Conservation (phyloP, 92 coral and sea anemone species). For the Bergia puertoricense region DNA sequence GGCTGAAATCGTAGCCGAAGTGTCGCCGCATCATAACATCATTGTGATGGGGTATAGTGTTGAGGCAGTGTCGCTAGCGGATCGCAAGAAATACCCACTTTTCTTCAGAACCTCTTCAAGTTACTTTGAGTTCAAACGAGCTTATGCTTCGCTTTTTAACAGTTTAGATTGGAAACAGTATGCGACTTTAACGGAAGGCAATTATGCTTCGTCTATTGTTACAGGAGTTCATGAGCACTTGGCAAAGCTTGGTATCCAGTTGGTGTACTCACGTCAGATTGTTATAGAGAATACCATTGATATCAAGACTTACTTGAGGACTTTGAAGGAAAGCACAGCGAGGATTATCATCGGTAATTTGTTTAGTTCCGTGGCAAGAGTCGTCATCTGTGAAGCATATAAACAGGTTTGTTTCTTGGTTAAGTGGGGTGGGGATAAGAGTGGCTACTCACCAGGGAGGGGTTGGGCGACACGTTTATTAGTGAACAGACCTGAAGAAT, state of each 20-base stretch:
- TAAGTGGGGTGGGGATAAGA: background rate
- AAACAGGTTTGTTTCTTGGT: conserved; percentile 55
- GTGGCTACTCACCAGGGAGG: background rate
- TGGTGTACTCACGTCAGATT: conserved; percentile 76
- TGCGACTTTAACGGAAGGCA: conserved; percentile 82
- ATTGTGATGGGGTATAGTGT: conserved; percentile 88
- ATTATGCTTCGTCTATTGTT: conserved; percentile 74
- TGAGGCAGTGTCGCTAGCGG: conserved; percentile 78
- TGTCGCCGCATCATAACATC: conserved; percentile 75
- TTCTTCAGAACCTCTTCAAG: conserved; percentile 86
- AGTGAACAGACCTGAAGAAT: too few species aligned
- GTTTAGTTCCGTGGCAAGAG: conserved; percentile 78
- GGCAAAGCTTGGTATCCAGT: conserved; percentile 54
- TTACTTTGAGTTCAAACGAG: conserved; percentile 79
- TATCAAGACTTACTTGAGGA: conserved; percentile 69
- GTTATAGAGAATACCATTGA: conserved; percentile 70
- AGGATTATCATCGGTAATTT: conserved; percentile 69
- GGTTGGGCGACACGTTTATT: background rate
- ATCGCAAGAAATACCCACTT: conserved; percentile 71
- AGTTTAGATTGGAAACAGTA: conserved; percentile 77
- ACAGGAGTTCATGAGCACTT: conserved; percentile 74
- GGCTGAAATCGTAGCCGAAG: conserved; percentile 85
- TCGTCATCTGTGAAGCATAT: conserved; percentile 82
- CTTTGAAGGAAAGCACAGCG: conserved; percentile 65
- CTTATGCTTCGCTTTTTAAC: conserved; percentile 68